Evolutionary conservation across 2,797 vertebrate species (phyloP), one percentile per base, ranked within the genome.

Genomic region (Heterohyrax brucei): DNA sequence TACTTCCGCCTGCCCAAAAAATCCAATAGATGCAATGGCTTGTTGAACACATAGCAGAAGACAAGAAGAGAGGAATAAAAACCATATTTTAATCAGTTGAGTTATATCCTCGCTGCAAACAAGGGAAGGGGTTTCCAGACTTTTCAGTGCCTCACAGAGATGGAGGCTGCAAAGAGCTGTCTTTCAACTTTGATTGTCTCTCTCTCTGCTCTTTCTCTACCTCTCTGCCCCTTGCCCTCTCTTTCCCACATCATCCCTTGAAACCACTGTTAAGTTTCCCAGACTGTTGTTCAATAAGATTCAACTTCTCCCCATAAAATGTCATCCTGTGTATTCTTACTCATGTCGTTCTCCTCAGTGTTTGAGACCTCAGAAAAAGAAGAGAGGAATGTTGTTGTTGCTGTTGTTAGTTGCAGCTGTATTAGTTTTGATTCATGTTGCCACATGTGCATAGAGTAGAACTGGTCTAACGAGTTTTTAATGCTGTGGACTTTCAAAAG

Each of bases 261-360:
- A 48, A 66, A 33, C 70, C 39, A 93, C n/a, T 91, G 12, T 61
- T 88, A 39, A 92, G 68, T 77, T 48, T 86, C 44, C 19, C 18
- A 93, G 91, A 80, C 14, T 61, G 53, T 77, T 93, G 22, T 44
- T 85, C 13, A 84, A 53, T 18, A 87, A 95, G 75, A 56, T 83
- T 73, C 68, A 85, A 7, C 22, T 92, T n/a, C 4, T 78, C 16
- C 21, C 18, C 50, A 30, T 48, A 70, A 56, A 83, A 59, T 61
- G 66, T 46, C n/a, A 8, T 91, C 39, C 19, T 22, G 0, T 64
- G 1, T 80, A 1, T 80, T 91, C 50, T 56, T 62, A 26, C 24
- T 56, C 18, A 68, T 1, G 13, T 21, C 6, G 68, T 68, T 91
- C 70, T 87, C 46, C 44, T 59, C 18, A 53, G 30, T 56, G 28